These are phyloP conservation scores for Alcedo atthis DNA, from an alignment of 2,797 vertebrate genomes.

Conservation along the genomic window DNA sequence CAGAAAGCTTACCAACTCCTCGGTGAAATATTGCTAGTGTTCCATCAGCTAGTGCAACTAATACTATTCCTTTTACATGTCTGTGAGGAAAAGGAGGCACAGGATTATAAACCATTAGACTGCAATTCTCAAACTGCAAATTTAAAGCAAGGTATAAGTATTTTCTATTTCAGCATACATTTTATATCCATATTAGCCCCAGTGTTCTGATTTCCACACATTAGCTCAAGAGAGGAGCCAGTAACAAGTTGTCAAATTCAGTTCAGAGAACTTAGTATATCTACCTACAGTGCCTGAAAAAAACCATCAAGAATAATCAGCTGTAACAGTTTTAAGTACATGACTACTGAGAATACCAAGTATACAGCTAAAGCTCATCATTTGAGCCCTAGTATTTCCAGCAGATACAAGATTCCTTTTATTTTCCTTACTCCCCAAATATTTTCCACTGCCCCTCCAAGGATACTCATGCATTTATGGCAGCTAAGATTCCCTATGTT, in stretches of 20 bases:
- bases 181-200: neutral
- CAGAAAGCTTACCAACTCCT: constrained; percentile 86
- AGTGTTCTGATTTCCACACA: neutral
- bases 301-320: neutral
- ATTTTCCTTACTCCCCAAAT: neutral
- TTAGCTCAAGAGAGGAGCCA: neutral
- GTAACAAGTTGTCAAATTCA: neutral
- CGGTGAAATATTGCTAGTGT: constrained; percentile 96
- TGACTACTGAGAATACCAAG: neutral
- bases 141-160: neutral
- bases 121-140: neutral
- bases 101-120: neutral
- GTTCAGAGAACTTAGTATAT: neutral
- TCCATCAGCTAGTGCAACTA: constrained; percentile 94
- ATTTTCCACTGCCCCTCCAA: neutral
- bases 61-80: constrained; percentile 95
- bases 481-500: neutral
- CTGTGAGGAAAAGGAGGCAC: constrained; percentile 74
- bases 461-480: neutral
- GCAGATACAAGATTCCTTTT: neutral
- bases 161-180: neutral
- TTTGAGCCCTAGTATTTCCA: neutral
- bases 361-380: neutral
- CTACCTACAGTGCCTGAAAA: neutral
- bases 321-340: neutral